Conservation (phyloP, 1,140 invertebrate genomes). For the Ooceraea biroi region DNA sequence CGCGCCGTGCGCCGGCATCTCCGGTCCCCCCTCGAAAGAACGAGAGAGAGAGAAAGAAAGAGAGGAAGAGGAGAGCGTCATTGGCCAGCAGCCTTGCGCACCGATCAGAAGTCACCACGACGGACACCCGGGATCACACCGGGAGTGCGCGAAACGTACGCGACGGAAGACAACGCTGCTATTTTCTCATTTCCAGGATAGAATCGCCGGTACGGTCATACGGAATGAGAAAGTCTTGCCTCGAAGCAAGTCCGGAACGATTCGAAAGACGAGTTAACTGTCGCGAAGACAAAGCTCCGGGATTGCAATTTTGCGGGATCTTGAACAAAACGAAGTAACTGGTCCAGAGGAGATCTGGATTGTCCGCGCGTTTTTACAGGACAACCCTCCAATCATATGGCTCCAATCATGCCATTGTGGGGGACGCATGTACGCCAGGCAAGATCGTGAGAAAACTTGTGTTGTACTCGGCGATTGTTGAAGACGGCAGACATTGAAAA, state of each 20-base stretch:
- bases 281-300: no score
- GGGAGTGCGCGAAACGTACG: constrained; percentile 29
- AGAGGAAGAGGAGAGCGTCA: constrained; percentile 53
- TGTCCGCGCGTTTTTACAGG: no score
- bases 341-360: neutral
- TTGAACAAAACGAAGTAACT: neutral
- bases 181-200: neutral
- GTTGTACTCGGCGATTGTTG: neutral
- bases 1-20: constrained; percentile 61
- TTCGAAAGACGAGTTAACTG: neutral
- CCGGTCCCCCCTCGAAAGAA: neutral
- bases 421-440: neutral
- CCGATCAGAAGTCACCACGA: constrained; percentile 10
- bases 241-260: neutral
- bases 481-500: constrained; percentile 12
- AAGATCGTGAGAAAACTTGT: neutral
- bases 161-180: constrained; percentile 12
- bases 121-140: constrained; percentile 6
- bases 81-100: constrained; percentile 26
- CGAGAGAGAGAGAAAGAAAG: constrained; percentile 26
- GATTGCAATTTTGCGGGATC: no score
- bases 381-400: no score
- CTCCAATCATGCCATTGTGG: no score
- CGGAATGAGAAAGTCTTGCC: neutral
- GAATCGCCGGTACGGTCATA: constrained; percentile 8